Evolutionary conservation across 2,797 vertebrate genomes (phyloP).

Genomic region (Apodemus agrarius): DNA sequence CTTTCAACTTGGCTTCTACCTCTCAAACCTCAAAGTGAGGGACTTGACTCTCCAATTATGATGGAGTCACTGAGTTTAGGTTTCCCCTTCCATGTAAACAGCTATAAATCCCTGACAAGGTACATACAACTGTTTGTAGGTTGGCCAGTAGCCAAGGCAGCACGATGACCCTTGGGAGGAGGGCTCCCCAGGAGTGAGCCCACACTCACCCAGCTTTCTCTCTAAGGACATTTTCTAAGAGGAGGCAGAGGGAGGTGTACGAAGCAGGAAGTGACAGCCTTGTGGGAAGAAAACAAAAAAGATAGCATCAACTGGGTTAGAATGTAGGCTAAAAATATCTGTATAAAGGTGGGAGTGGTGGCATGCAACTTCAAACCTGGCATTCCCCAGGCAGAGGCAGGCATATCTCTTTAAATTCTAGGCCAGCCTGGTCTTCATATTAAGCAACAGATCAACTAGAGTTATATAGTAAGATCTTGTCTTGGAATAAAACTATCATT

Average conservation of each 20-base stretch:
- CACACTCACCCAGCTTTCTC: neutral
- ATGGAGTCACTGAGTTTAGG: neutral
- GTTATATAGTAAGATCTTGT: neutral
- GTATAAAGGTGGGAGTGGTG: neutral
- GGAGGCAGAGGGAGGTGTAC: neutral
- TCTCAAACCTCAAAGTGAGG: neutral
- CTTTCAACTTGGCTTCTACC: slow-evolving; percentile 4
- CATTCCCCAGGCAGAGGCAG: neutral
- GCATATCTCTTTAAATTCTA: neutral
- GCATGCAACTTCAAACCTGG: neutral
- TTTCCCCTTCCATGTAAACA: neutral
- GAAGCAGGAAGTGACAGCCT: slow-evolving; percentile 1
- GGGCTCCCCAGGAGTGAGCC: neutral
- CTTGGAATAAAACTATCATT: neutral
- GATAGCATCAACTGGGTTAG: neutral
- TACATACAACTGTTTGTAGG: neutral
- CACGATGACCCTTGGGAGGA: neutral
- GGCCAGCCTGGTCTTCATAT: neutral
- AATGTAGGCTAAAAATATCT: neutral
- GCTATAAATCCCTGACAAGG: neutral
- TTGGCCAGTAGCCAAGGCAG: neutral
- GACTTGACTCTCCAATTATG: neutral
- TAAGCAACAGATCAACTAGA: neutral
- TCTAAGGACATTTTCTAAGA: neutral
- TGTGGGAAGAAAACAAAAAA: neutral